Evolutionary conservation across 2,113 vertebrate genomes (phyloP).

Genomic region (Naja naja): DNA sequence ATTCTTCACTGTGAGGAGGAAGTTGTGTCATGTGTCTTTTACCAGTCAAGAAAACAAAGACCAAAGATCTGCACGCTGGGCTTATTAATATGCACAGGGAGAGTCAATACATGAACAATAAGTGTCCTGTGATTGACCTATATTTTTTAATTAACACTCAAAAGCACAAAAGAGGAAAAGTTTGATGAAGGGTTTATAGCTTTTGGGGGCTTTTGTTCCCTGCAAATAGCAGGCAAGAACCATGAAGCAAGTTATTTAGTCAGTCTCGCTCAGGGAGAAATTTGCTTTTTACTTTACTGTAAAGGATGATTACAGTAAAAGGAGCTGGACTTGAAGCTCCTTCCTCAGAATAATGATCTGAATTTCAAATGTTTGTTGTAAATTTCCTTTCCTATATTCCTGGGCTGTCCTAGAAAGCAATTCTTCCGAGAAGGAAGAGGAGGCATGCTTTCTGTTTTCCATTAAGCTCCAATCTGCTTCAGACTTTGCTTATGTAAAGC

Average conservation of each 20-base stretch:
- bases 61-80: neutral
- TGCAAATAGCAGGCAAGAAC: neutral
- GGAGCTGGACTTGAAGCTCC: neutral
- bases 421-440: neutral
- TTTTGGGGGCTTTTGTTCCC: neutral
- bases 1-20: neutral
- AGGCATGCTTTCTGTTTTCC: neutral
- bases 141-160: neutral
- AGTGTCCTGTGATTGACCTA: neutral
- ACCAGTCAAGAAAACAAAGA: neutral
- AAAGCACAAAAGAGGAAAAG: neutral
- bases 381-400: neutral
- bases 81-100: neutral
- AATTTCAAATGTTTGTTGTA: neutral
- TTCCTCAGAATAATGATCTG: neutral
- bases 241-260: neutral
- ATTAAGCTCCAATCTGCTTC: neutral
- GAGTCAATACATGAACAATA: neutral
- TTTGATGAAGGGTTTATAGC: neutral
- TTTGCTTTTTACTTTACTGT: neutral
- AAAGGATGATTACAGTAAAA: neutral
- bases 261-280: neutral
- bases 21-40: neutral
- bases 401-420: neutral
- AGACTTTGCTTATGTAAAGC: neutral